A percentile compares a stretch with the other conserved stretches of the same genome.
These are phyloP conservation scores for Aegotheles bennettii DNA, from an alignment of 2,113 vertebrate genomes.

Conservation along the genomic window DNA sequence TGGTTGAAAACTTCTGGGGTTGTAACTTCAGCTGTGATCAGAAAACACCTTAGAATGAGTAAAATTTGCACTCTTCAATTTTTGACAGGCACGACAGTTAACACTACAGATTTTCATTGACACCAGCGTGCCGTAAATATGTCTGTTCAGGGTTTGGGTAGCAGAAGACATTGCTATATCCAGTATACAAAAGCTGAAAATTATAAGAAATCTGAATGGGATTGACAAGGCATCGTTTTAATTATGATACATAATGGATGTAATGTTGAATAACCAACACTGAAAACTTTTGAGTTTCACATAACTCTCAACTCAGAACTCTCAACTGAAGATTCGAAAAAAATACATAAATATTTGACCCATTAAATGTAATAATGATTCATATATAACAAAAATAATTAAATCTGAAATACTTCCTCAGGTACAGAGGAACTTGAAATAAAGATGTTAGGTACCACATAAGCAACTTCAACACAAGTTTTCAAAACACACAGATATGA, in stretches of 20 bases:
- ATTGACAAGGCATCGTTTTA: slow-evolving; percentile 41
- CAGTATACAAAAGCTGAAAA: background rate
- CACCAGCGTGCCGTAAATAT: background rate
- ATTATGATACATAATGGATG: slow-evolving; percentile 6
- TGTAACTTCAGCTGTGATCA: background rate
- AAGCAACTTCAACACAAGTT: background rate
- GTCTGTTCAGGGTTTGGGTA: background rate
- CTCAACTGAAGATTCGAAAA: slow-evolving; percentile 26
- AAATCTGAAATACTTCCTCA: background rate
- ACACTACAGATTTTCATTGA: background rate
- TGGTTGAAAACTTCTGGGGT: background rate
- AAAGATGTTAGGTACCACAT: background rate
- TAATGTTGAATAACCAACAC: background rate
- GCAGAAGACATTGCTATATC: background rate
- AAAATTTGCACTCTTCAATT: background rate
- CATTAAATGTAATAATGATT: slow-evolving; percentile 19
- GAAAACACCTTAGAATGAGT: background rate
- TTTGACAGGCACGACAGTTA: background rate
- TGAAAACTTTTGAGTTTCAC: slow-evolving; percentile 19
- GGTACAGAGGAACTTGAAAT: background rate
- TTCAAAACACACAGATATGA: background rate
- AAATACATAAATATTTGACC: slow-evolving; percentile 34
- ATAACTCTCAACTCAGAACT: background rate
- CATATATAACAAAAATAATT: background rate
- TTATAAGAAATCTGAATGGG: slow-evolving; percentile 9